These are phyloP conservation scores for Leucania comma DNA, from an alignment of 2,888 invertebrate genomes.

Conservation along the genomic window DNA sequence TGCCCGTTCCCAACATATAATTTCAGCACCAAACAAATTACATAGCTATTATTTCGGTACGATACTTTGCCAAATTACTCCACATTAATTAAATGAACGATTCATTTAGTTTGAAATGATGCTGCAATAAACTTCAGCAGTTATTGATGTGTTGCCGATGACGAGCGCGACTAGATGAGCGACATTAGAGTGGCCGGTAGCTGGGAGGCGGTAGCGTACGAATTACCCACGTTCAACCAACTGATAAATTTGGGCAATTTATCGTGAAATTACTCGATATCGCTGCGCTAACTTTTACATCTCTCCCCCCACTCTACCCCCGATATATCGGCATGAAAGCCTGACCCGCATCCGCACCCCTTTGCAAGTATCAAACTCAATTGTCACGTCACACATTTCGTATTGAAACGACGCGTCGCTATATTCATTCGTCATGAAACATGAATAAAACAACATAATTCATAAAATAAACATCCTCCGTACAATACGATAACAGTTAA, in stretches of 20 bases:
- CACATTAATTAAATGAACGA: conserved; percentile 30
- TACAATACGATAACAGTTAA: conserved; percentile 65
- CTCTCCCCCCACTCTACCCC: conserved; percentile 40
- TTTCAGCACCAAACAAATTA: conserved; percentile 12
- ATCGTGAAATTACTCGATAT: conserved; percentile 80
- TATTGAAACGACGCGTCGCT: conserved; percentile 30
- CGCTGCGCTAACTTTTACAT: conserved; percentile 69
- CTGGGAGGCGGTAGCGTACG: conserved; percentile 62
- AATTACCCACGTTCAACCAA: conserved; percentile 77
- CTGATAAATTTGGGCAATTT: conserved; percentile 81
- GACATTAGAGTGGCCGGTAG: conserved; percentile 61
- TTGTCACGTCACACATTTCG: conserved; percentile 41
- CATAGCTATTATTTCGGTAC: conserved; percentile 8
- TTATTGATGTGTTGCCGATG: conserved; percentile 69
- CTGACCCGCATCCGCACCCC: conserved; percentile 41
- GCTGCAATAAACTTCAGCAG: conserved; percentile 13
- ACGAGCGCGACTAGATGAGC: conserved; percentile 68
- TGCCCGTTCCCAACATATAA: background rate
- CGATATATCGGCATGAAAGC: conserved; percentile 56
- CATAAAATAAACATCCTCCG: conserved; percentile 58
- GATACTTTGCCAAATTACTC: conserved; percentile 24
- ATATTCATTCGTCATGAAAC: conserved; percentile 37
- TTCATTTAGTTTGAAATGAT: conserved; percentile 21
- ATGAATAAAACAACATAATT: conserved; percentile 57
- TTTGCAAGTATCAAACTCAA: conserved; percentile 39